These are phyloP conservation scores for Minunthozetes semirufus DNA, from an alignment of 2,888 invertebrate genomes.

Conservation along the genomic window DNA sequence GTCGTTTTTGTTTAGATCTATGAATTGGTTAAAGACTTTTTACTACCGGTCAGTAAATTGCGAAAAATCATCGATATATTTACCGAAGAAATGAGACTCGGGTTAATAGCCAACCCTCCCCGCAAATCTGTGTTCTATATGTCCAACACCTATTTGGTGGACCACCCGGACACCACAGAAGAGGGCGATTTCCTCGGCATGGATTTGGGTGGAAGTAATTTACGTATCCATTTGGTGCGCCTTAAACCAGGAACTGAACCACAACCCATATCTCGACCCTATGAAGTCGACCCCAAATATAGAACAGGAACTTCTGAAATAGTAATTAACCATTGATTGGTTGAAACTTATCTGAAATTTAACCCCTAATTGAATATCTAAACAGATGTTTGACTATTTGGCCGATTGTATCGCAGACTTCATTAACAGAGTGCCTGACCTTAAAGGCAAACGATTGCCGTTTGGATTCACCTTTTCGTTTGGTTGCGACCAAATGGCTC, in stretches of 20 bases:
- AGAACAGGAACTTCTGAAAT: conserved; percentile 17
- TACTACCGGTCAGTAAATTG: background rate
- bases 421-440: background rate
- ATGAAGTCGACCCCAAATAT: conserved; percentile 22
- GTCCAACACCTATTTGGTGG: conserved; percentile 37
- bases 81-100: conserved; percentile 25
- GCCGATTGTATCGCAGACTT: conserved; percentile 59
- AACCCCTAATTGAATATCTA: background rate
- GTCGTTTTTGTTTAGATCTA: background rate
- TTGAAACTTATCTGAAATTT: background rate
- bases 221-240: conserved; percentile 25
- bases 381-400: conserved; percentile 62
- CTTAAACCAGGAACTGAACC: conserved; percentile 21
- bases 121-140: conserved; percentile 31
- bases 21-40: background rate
- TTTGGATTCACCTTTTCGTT: conserved; percentile 78
- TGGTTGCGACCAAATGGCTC: conserved; percentile 67
- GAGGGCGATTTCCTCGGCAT: conserved; percentile 33
- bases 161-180: conserved; percentile 34
- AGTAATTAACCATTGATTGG: conserved; percentile 11
- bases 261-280: conserved; percentile 21
- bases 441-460: conserved; percentile 34
- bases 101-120: conserved; percentile 16
- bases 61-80: conserved; percentile 7
- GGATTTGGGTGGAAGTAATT: conserved; percentile 38